Percentiles rank a stretch among this genome's conserved stretches.
Conservation (phyloP, 2,113 vertebrate genomes). For the Tenrec ecaudatus region DNA sequence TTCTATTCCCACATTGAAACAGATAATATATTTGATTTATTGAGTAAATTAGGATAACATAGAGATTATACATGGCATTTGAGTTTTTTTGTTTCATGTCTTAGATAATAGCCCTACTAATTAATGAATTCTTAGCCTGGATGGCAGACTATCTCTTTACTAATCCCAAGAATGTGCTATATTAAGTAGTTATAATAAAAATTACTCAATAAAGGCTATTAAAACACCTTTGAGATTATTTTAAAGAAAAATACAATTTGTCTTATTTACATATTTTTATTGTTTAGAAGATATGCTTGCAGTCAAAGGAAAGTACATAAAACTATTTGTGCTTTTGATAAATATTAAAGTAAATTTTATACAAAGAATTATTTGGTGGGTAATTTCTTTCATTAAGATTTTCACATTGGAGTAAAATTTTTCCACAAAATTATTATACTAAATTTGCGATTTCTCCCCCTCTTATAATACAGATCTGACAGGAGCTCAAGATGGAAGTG, state of each 20-base stretch:
- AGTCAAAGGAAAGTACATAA: conserved; percentile 22
- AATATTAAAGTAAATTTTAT: conserved; percentile 57
- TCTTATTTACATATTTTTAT: conserved; percentile 37
- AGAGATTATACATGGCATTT: neutral
- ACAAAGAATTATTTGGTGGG: neutral
- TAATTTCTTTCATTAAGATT: too few relatives aligned
- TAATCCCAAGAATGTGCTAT: conserved; percentile 23
- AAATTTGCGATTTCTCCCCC: conserved; percentile 17
- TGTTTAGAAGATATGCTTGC: conserved; percentile 39
- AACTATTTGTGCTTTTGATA: conserved; percentile 16
- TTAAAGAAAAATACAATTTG: conserved; percentile 43
- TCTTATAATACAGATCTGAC: conserved; percentile 92
- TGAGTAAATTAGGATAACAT: neutral
- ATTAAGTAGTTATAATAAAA: conserved; percentile 33
- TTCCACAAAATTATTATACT: conserved; percentile 20
- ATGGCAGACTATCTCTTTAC: neutral
- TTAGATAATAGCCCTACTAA: neutral
- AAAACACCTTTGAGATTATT: conserved; percentile 36
- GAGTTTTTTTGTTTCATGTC: neutral
- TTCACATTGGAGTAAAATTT: too few relatives aligned
- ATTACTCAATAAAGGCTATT: conserved; percentile 6
- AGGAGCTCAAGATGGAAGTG: conserved; percentile 97
- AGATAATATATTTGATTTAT: conserved; percentile 5
- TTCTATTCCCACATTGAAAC: neutral
- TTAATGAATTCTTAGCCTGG: neutral